A percentile compares a stretch with the other conserved stretches of the same genome.
Evolutionary conservation across 2,113 vertebrate genomes (phyloP).

Genomic region (Cyphomyrus discorhynchus): DNA sequence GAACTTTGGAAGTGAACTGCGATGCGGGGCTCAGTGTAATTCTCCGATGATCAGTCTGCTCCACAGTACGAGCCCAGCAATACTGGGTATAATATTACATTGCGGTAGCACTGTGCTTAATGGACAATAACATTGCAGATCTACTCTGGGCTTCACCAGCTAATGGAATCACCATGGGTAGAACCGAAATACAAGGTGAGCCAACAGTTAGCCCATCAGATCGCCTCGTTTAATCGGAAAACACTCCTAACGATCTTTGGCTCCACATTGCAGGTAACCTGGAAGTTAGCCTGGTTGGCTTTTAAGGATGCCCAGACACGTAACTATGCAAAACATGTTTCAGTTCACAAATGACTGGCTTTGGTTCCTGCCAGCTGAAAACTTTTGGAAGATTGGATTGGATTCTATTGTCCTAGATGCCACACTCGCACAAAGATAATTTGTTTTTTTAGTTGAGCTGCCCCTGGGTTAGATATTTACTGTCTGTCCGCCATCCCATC

Average conservation of each 20-base stretch:
- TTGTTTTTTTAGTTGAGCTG: conserved; percentile 20
- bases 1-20: conserved; percentile 1
- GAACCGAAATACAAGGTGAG: conserved; percentile 26
- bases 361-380: neutral
- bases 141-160: conserved; percentile 18
- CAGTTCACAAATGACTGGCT: neutral
- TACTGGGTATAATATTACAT: neutral
- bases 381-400: neutral
- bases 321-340: neutral
- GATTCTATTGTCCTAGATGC: neutral
- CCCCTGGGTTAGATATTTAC: conserved; percentile 63
- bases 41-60: conserved; percentile 15
- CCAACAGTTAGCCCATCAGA: conserved; percentile 26
- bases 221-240: neutral
- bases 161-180: conserved; percentile 26
- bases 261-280: neutral
- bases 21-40: conserved; percentile 1
- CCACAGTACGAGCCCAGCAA: neutral
- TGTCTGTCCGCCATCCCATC: conserved; percentile 61
- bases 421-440: neutral
- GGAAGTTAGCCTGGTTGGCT: neutral
- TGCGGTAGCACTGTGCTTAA: conserved; percentile 15
- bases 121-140: conserved; percentile 26
- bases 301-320: neutral
- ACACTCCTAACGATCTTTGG: neutral